A percentile compares a stretch with the other conserved stretches of the same genome.
Evolutionary conservation across 2,797 vertebrate genomes (phyloP).

Genomic region (Yasuhikotakia modesta): DNA sequence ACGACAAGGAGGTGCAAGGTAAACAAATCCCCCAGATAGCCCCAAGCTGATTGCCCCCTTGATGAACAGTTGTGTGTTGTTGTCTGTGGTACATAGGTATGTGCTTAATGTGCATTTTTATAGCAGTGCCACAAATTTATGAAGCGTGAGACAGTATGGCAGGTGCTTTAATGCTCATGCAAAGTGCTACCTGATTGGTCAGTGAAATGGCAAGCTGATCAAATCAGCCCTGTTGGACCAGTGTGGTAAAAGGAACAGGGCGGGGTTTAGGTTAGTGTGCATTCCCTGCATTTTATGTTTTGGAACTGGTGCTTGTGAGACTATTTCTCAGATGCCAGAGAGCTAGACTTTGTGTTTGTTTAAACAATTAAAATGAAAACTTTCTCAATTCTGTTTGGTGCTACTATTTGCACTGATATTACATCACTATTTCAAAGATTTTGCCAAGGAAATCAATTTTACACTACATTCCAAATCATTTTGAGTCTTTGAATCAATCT

Average conservation of each 20-base stretch:
- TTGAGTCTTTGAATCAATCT: background rate
- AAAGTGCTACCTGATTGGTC: too few relatives aligned
- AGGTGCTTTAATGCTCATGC: too few relatives aligned
- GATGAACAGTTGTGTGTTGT: constrained; percentile 4
- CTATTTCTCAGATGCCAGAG: too few relatives aligned
- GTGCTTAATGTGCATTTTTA: constrained; percentile 4
- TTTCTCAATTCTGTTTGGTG: background rate
- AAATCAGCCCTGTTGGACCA: too few relatives aligned
- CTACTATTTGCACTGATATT: background rate
- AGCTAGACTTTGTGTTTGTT: background rate
- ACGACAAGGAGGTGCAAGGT: constrained; percentile 98
- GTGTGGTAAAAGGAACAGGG: too few relatives aligned
- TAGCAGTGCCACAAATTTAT: background rate
- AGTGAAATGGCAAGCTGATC: too few relatives aligned
- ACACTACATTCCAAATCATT: background rate
- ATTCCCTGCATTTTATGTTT: too few relatives aligned
- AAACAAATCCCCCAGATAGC: constrained; percentile 31
- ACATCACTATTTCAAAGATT: background rate
- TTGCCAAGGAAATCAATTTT: background rate
- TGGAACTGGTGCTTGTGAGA: too few relatives aligned
- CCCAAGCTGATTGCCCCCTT: background rate
- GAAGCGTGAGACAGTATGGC: background rate
- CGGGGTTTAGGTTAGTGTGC: too few relatives aligned
- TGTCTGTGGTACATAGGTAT: background rate
- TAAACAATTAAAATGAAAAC: background rate